Base-by-base conservation (phyloP, 2,113 vertebrate species). In the Aspidoscelis tigris region DNA sequence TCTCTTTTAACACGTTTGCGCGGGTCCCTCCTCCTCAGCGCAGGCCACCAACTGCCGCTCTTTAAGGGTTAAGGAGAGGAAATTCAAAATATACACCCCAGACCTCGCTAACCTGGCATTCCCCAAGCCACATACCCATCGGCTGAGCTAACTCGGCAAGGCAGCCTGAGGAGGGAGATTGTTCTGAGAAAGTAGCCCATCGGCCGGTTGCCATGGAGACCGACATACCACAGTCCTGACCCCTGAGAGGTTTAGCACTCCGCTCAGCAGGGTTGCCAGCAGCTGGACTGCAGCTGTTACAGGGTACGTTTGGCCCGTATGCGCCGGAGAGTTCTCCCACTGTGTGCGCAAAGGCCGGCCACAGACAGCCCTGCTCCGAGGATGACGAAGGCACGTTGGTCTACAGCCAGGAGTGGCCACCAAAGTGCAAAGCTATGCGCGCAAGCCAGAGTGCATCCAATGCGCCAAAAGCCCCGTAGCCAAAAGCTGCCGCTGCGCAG, bases 241-340 rank as follows among this genome's bases (percentile, higher is more conserved):
- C 97, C 97, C 94, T 88, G 97, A 97, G 96, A 97, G 96, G 96
- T 96, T 95, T 95, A 94, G 94, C 95, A 95, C 95, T 93, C 94
- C 93, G 93, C 95, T 93, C 96, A 96, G 96, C 94, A 94, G 96
- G 95, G 95, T 92, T 95, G 94, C 97, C 96, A 96, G 97, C 98
- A 98, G 97, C 98, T 98, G 97, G 96, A 96, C 95, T 95, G 97
- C 97, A 98, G 98, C 97, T 98, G 97, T 97, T 97, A 92, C 94
- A 86, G 89, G 91, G 73, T 83, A 88, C 94, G 93, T 89, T 74
- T 94, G 93, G 91, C 22, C 22, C 90, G 89, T 84, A 87, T 21
- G 71, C 80, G 50, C 65, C 26, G 86, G 90, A 88, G 88, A 90
- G 81, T 87, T 81, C 91, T 33, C 64, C 91, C 86, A 88, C 91